Percentiles rank a stretch among this genome's conserved stretches.
Evolutionary conservation across 1,140 invertebrate genomes (phyloP).

Genomic region (Aleiodes sp.): DNA sequence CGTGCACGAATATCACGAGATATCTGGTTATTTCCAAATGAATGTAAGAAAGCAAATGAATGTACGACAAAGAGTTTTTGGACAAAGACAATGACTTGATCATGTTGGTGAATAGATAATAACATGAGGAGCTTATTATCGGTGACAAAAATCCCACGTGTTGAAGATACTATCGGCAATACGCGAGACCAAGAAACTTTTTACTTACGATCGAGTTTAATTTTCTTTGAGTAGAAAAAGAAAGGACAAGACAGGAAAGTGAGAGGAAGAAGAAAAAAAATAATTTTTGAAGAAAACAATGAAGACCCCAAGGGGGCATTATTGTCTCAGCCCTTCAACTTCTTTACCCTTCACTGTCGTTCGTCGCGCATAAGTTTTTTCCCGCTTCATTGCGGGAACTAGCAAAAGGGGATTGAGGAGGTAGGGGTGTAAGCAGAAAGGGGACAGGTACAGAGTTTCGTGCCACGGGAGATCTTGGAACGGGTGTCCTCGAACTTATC

Average conservation of each 20-base stretch:
- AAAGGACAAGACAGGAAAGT: not conserved
- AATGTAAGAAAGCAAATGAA: not conserved
- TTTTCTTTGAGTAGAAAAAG: not conserved
- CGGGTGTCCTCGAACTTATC: too few relatives aligned
- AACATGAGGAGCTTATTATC: not conserved
- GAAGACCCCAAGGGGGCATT: conserved; percentile 10
- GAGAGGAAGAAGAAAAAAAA: not conserved
- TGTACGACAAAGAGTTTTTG: not conserved
- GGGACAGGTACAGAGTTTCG: conserved; percentile 5
- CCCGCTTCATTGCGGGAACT: not conserved
- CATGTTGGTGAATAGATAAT: not conserved
- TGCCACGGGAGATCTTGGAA: too few relatives aligned
- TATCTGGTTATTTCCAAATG: conserved; percentile 29
- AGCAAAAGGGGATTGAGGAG: not conserved
- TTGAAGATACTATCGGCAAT: not conserved
- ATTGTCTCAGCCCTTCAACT: conserved; percentile 15
- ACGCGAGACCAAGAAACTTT: not conserved
- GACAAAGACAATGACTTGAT: not conserved
- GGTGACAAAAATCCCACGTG: not conserved
- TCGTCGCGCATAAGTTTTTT: not conserved
- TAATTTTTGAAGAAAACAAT: not conserved
- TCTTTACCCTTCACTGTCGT: conserved; percentile 14
- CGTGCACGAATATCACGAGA: conserved; percentile 30
- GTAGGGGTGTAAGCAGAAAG: too few relatives aligned
- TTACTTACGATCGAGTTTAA: conserved; percentile 13